phyloP scores from a whole-genome alignment of 2,797 vertebrate species.

The Enteromius mattozi region DNA sequence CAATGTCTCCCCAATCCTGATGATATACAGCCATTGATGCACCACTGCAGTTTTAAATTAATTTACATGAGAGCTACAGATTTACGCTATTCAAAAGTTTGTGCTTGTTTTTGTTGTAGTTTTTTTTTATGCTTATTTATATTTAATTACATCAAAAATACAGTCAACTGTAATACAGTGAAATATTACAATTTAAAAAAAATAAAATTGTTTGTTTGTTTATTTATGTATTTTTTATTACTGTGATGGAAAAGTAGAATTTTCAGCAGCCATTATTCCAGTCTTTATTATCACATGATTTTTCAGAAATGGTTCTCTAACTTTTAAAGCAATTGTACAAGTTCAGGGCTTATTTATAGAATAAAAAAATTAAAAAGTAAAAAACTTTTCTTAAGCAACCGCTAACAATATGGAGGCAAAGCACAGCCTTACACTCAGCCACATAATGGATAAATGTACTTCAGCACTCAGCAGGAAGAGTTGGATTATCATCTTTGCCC shows the following conservation, averaged over 20 bases:
- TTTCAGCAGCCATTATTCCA: background rate
- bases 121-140: background rate
- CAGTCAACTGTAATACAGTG: background rate
- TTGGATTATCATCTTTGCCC: conserved; percentile 30
- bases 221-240: too few relatives aligned
- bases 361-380: background rate
- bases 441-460: conserved; percentile 15
- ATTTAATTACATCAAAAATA: background rate
- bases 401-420: background rate
- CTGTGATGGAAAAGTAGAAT: background rate
- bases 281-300: background rate
- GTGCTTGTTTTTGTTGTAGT: background rate
- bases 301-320: background rate
- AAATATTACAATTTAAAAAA: background rate
- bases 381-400: background rate
- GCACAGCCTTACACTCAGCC: conserved; percentile 6
- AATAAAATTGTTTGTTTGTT: too few relatives aligned
- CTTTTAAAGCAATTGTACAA: background rate
- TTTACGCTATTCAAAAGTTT: background rate
- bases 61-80: background rate
- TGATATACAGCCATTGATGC: background rate
- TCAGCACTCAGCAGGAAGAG: background rate
- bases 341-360: background rate
- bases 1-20: background rate
- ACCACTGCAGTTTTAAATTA: background rate